Conservation (phyloP, 2,888 invertebrate species). For the Chrysodeixis includens region DNA sequence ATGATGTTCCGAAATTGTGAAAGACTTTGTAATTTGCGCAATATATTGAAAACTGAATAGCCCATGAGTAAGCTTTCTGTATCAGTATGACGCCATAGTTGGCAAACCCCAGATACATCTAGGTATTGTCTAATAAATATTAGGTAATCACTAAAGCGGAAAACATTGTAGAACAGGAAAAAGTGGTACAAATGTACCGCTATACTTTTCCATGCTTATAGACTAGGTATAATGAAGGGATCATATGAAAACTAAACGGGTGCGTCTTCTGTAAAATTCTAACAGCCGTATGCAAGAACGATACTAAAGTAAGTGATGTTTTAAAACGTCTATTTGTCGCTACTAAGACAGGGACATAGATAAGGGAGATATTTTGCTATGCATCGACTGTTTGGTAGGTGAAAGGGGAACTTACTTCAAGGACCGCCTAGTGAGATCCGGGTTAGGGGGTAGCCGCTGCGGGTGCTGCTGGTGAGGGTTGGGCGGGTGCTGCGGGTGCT, state of each 20-base stretch:
- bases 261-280: no score
- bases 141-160: constrained; percentile 14
- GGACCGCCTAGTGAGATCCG: constrained; percentile 93
- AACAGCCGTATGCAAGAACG: neutral
- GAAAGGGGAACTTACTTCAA: constrained; percentile 89
- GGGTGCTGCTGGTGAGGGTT: constrained; percentile 84
- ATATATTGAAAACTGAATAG: constrained; percentile 20
- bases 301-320: no score
- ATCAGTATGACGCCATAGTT: constrained; percentile 31
- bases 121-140: constrained; percentile 35
- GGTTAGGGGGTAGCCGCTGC: constrained; percentile 86
- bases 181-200: neutral
- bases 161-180: neutral
- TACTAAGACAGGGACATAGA: no score
- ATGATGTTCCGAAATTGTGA: neutral
- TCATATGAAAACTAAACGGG: neutral
- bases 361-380: no score
- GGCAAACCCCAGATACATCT: constrained; percentile 41
- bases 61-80: constrained; percentile 27
- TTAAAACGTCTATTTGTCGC: no score
- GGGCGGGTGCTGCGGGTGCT: constrained; percentile 69
- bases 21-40: neutral
- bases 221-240: neutral
- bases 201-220: neutral
- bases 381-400: neutral